Evolutionary conservation across 2,113 vertebrate species (phyloP).

Genomic region (Geococcyx californianus): DNA sequence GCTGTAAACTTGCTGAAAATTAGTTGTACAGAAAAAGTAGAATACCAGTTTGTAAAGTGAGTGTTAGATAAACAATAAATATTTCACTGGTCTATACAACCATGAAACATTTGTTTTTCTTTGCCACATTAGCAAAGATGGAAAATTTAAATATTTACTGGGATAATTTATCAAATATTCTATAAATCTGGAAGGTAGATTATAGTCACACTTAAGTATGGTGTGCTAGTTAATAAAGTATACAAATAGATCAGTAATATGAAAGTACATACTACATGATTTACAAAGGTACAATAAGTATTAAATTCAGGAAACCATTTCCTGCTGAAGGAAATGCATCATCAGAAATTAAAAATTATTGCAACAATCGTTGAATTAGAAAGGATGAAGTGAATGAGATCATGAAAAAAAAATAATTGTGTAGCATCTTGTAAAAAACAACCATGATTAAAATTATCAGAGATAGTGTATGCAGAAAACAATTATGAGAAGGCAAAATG

Average conservation of each 20-base stretch:
- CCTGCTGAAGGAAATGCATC: not conserved
- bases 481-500: not conserved
- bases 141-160: not conserved
- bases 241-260: not conserved
- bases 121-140: not conserved
- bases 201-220: not conserved
- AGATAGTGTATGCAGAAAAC: constrained; percentile 3
- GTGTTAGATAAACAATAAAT: not conserved
- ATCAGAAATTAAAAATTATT: not conserved
- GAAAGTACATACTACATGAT: not conserved
- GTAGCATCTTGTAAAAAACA: not conserved
- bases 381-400: not conserved
- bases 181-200: not conserved
- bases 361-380: not conserved
- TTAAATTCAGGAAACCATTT: not conserved
- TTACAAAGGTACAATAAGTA: not conserved
- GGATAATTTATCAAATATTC: not conserved
- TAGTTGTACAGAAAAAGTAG: not conserved
- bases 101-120: not conserved
- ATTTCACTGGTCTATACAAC: not conserved
- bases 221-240: not conserved
- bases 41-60: not conserved
- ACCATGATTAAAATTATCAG: constrained; percentile 6
- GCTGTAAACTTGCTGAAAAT: not conserved
- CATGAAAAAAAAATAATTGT: not conserved